These are phyloP conservation scores for Brevimyrus niger DNA, from an alignment of 2,113 vertebrate species.

Conservation along the genomic window DNA sequence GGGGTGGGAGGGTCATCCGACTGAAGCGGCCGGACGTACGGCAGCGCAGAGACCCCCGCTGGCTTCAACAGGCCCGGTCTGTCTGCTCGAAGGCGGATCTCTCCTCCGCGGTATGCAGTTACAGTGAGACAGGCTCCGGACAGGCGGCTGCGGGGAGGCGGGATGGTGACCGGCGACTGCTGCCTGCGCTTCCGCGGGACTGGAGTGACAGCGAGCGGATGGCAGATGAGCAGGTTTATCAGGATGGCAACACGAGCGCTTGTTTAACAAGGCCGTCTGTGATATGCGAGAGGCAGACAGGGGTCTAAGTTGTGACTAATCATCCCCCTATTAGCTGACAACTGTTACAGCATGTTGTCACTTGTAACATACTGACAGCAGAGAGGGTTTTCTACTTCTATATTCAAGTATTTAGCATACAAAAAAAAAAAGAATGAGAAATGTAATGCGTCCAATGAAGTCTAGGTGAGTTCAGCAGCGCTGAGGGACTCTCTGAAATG, in stretches of 20 bases:
- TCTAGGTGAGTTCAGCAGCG: neutral
- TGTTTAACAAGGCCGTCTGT: neutral
- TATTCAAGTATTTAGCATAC: slow-evolving; percentile 2
- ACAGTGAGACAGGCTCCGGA: neutral
- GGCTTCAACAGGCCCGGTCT: neutral
- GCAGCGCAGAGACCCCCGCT: neutral
- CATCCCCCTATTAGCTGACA: slow-evolving; percentile 12
- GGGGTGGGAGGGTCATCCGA: neutral
- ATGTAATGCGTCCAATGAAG: neutral
- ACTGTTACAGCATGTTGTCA: slow-evolving; percentile 9
- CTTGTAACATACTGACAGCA: slow-evolving; percentile 1
- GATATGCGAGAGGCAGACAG: neutral
- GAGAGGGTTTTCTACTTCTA: slow-evolving; percentile 16
- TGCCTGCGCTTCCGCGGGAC: neutral
- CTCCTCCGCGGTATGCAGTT: neutral
- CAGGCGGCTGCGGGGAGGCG: neutral
- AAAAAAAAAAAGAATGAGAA: neutral
- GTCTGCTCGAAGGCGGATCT: neutral
- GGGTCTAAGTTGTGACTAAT: neutral
- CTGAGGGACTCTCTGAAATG: neutral
- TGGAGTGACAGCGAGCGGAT: neutral
- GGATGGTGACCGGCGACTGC: too few relatives aligned
- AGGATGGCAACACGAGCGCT: neutral
- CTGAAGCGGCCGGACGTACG: neutral
- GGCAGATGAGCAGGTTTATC: neutral